Evolutionary conservation across 2,888 invertebrate species (phyloP).

Genomic region (Cosmopolites sordidus): DNA sequence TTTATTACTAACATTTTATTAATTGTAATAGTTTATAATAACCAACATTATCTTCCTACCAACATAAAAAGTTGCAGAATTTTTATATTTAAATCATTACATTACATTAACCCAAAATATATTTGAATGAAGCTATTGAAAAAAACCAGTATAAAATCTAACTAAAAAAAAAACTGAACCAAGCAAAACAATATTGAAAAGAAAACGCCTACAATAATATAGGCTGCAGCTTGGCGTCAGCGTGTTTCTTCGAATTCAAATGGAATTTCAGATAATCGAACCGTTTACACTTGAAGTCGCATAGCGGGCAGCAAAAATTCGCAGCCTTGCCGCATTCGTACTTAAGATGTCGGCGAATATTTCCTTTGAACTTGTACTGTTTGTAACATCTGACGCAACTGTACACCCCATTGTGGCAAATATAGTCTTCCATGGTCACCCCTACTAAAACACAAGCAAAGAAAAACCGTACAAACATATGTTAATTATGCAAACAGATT

Average conservation of each 20-base stretch:
- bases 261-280: constrained; percentile 53
- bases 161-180: background rate
- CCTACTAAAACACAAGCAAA: constrained; percentile 20
- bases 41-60: too few relatives aligned
- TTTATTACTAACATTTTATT: too few relatives aligned
- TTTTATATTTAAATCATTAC: too few relatives aligned
- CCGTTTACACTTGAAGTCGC: constrained; percentile 61
- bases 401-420: constrained; percentile 34
- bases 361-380: constrained; percentile 38
- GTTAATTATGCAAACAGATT: background rate
- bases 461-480: constrained; percentile 4
- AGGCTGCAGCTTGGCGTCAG: constrained; percentile 22
- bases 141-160: background rate
- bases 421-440: constrained; percentile 28
- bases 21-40: too few relatives aligned
- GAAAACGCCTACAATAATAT: constrained; percentile 12
- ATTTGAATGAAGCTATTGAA: too few relatives aligned
- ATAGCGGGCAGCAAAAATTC: constrained; percentile 61
- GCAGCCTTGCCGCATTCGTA: constrained; percentile 68
- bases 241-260: constrained; percentile 38
- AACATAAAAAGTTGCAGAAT: too few relatives aligned
- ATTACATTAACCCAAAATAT: too few relatives aligned
- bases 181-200: background rate
- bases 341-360: constrained; percentile 56
- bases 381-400: constrained; percentile 35